Evolutionary conservation across 92 coral and sea anemone species (phyloP).

Genomic region (Virgularia gustaviana): DNA sequence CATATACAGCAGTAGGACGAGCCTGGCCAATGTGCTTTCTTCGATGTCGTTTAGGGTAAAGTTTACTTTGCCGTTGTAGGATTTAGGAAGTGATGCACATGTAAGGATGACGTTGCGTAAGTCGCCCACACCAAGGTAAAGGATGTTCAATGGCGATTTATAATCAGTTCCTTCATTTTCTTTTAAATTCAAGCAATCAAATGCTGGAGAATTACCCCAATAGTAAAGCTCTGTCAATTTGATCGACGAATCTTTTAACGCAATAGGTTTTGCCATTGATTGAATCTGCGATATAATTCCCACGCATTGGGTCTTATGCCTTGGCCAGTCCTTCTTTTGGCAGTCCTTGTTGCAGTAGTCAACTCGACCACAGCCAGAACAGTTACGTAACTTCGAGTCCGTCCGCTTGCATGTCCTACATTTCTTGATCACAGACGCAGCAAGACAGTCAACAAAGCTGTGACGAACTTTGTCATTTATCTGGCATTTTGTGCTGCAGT

Average conservation of each 20-base stretch:
- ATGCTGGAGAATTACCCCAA: slow-evolving; percentile 77
- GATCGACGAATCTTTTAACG: not conserved
- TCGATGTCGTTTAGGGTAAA: slow-evolving; percentile 65
- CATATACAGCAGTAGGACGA: slow-evolving; percentile 63
- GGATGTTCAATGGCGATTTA: slow-evolving; percentile 43
- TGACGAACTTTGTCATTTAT: slow-evolving; percentile 51
- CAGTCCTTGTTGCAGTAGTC: slow-evolving; percentile 36
- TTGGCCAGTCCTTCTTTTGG: slow-evolving; percentile 20
- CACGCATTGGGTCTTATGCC: slow-evolving; percentile 37
- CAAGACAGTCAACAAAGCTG: slow-evolving; percentile 46
- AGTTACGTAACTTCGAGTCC: slow-evolving; percentile 7
- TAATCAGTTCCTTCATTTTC: slow-evolving; percentile 66
- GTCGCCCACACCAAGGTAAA: slow-evolving; percentile 78
- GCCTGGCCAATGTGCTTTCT: slow-evolving; percentile 65
- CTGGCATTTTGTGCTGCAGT: slow-evolving; percentile 60
- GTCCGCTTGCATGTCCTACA: slow-evolving; percentile 40
- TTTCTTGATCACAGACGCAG: slow-evolving; percentile 22
- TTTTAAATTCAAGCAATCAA: slow-evolving; percentile 63
- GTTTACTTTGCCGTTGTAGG: slow-evolving; percentile 43
- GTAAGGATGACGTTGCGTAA: slow-evolving; percentile 61
- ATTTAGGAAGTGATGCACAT: slow-evolving; percentile 48
- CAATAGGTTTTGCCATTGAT: slow-evolving; percentile 1
- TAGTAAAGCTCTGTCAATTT: slow-evolving; percentile 32
- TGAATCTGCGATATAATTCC: not conserved
- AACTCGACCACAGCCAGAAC: slow-evolving; percentile 30